These are phyloP conservation scores for Heliconius charithonia DNA, from an alignment of 2,888 invertebrate genomes.

Conservation along the genomic window DNA sequence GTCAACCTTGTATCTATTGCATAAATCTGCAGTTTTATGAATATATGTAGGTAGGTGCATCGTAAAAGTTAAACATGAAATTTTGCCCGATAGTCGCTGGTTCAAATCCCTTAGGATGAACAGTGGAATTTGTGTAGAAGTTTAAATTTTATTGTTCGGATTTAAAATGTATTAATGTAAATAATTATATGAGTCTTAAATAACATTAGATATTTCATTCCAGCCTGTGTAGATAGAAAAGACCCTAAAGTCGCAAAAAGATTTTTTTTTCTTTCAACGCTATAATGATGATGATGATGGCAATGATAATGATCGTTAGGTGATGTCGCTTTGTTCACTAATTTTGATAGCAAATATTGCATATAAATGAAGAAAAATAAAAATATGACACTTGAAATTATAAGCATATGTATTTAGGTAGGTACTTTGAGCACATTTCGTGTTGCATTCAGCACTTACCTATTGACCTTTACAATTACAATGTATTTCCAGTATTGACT, in stretches of 20 bases:
- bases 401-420: background rate
- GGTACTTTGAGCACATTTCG: background rate
- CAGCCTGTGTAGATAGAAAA: no score
- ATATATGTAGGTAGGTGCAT: background rate
- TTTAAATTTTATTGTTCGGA: no score
- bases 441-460: conserved; percentile 8
- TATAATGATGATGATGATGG: no score
- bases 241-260: no score
- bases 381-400: background rate
- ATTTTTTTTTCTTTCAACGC: no score
- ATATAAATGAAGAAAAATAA: background rate
- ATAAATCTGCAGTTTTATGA: background rate
- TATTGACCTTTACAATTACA: conserved; percentile 6
- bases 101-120: background rate
- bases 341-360: background rate
- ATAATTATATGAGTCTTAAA: no score
- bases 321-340: background rate
- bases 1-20: background rate
- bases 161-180: no score
- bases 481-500: background rate
- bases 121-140: no score
- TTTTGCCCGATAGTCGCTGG: background rate
- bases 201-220: no score
- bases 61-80: background rate
- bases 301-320: no score